Percentiles rank a stretch among this genome's conserved stretches.
Conservation (phyloP, 2,797 vertebrate genomes). For the Spondyliosoma cantharus region DNA sequence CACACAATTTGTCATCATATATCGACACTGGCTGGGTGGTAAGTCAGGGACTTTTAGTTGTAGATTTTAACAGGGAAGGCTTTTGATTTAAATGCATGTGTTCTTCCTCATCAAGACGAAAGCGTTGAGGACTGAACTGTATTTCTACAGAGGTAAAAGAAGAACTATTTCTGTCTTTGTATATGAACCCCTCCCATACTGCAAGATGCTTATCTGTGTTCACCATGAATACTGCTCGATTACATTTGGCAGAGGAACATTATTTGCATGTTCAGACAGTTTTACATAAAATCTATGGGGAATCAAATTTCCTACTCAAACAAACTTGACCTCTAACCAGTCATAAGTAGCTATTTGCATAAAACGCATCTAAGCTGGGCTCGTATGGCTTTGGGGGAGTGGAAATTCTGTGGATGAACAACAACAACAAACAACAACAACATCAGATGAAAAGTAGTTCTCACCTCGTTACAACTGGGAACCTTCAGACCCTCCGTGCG, state of each 20-base stretch:
- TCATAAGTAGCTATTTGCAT: background rate
- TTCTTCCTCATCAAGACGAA: background rate
- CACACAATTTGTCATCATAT: constrained; percentile 1
- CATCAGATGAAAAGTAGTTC: background rate
- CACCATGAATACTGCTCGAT: background rate
- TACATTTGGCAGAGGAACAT: background rate
- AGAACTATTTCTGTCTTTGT: background rate
- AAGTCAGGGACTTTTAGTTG: background rate
- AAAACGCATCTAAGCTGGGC: background rate
- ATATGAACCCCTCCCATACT: background rate
- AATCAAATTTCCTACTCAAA: background rate
- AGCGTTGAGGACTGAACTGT: too few relatives aligned
- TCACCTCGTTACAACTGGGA: constrained; percentile 83
- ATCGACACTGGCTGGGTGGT: background rate
- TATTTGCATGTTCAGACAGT: background rate
- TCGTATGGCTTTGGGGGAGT: background rate
- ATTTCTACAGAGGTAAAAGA: background rate
- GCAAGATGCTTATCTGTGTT: background rate
- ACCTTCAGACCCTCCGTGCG: constrained; percentile 77
- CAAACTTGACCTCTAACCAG: background rate
- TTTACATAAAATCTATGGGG: background rate
- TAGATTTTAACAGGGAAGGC: background rate
- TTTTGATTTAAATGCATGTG: background rate
- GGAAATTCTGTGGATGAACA: constrained; percentile 14
- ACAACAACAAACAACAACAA: constrained; percentile 12